Evolutionary conservation across 2,797 vertebrate species (phyloP).

Genomic region (Huso huso): DNA sequence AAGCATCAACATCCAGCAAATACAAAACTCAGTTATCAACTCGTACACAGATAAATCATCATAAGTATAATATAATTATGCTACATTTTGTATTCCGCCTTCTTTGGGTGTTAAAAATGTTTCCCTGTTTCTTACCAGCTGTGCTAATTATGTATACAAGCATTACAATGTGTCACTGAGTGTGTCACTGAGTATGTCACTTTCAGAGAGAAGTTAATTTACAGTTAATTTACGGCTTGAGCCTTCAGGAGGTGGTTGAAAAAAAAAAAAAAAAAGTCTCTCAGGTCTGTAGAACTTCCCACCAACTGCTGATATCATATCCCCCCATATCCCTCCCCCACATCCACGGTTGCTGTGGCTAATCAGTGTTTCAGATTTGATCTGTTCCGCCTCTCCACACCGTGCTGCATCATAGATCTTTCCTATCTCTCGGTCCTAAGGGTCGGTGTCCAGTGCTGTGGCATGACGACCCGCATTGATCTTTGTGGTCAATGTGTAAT

Average conservation of each 20-base stretch:
- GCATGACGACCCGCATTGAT: not conserved
- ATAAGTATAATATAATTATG: constrained; percentile 49
- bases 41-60: constrained; percentile 43
- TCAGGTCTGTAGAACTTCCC: too few relatives aligned
- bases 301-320: too few relatives aligned
- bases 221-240: not conserved
- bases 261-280: too few relatives aligned
- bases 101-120: constrained; percentile 29
- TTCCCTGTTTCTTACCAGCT: constrained; percentile 22
- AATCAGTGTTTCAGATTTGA: not conserved
- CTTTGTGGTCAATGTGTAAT: not conserved
- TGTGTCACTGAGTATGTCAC: not conserved
- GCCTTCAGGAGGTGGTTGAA: too few relatives aligned
- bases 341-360: not conserved
- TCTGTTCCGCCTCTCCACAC: not conserved
- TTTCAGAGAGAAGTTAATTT: not conserved
- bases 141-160: constrained; percentile 44
- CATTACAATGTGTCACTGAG: constrained; percentile 11
- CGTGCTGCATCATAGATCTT: not conserved
- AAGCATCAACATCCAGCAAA: constrained; percentile 20
- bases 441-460: not conserved
- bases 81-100: constrained; percentile 45
- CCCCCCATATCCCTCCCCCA: not conserved
- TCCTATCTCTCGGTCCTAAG: not conserved
- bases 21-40: constrained; percentile 28